A percentile compares a stretch with the other conserved stretches of the same genome.
Conservation (phyloP, 2,797 vertebrate genomes). For the Toxotes lorentzi region DNA sequence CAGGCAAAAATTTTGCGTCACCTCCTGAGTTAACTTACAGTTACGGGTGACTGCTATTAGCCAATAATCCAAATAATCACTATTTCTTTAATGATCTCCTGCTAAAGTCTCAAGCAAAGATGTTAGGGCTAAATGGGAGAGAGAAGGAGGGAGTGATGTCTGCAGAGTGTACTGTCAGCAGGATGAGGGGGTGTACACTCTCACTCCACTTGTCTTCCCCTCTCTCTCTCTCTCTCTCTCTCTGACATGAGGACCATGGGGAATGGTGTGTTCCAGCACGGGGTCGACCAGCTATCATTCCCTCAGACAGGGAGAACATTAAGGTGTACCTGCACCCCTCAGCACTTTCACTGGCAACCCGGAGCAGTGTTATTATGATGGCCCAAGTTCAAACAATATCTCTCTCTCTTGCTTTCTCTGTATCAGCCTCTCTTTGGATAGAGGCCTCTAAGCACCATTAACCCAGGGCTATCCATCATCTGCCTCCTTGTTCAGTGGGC, state of each 20-base stretch:
- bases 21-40: neutral
- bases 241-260: constrained; percentile 44
- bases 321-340: constrained; percentile 62
- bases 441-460: constrained; percentile 75
- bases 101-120: constrained; percentile 15
- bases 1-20: neutral
- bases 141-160: constrained; percentile 10
- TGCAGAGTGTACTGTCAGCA: constrained; percentile 61
- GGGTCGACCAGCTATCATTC: constrained; percentile 60
- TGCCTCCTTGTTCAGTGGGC: constrained; percentile 58
- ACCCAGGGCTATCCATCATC: constrained; percentile 71
- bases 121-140: constrained; percentile 18
- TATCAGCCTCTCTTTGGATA: constrained; percentile 46
- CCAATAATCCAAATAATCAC: constrained; percentile 50
- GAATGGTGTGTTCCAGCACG: constrained; percentile 53
- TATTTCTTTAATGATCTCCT: constrained; percentile 13
- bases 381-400: constrained; percentile 62
- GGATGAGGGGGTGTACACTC: constrained; percentile 29
- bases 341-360: constrained; percentile 63
- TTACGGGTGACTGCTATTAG: neutral
- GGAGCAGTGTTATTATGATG: constrained; percentile 62
- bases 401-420: constrained; percentile 26
- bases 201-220: constrained; percentile 37
- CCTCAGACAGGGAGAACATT: constrained; percentile 70
- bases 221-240: neutral